Percentiles rank a stretch among this genome's conserved stretches.
Conservation (phyloP, 2,888 invertebrate species). For the Oxytorus armatus region DNA sequence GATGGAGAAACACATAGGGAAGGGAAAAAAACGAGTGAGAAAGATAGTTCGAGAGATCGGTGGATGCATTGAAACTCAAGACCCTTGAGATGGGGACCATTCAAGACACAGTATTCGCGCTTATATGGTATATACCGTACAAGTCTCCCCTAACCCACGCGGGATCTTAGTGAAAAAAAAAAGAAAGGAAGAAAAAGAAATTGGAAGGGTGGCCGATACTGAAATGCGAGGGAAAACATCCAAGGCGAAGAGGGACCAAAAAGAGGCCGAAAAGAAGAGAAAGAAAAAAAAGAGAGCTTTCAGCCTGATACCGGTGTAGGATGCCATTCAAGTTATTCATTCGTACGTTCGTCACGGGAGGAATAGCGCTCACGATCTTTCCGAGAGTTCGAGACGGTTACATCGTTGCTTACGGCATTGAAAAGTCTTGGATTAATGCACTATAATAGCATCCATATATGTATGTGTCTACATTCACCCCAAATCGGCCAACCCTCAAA, state of each 20-base stretch:
- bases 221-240: slow-evolving; percentile 35
- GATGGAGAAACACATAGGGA: slow-evolving; percentile 1
- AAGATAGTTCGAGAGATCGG: slow-evolving; percentile 65
- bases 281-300: slow-evolving; percentile 70
- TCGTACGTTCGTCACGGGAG: slow-evolving; percentile 61
- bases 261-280: slow-evolving; percentile 21
- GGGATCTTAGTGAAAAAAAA: slow-evolving; percentile 44
- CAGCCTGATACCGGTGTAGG: slow-evolving; percentile 66
- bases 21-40: neutral
- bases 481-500: no score
- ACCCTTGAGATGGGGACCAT: slow-evolving; percentile 75
- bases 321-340: slow-evolving; percentile 74
- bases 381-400: slow-evolving; percentile 28
- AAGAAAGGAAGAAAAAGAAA: slow-evolving; percentile 49
- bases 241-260: slow-evolving; percentile 26
- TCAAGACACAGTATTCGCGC: slow-evolving; percentile 66
- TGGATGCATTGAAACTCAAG: slow-evolving; percentile 78
- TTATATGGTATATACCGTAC: no score
- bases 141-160: slow-evolving; percentile 34
- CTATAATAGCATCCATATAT: no score
- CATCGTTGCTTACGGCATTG: neutral
- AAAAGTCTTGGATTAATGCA: neutral
- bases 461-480: no score
- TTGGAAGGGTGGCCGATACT: neutral
- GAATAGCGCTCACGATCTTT: slow-evolving; percentile 20